These are phyloP conservation scores for Nomada flava DNA, from an alignment of 2,888 invertebrate species.

Conservation along the genomic window DNA sequence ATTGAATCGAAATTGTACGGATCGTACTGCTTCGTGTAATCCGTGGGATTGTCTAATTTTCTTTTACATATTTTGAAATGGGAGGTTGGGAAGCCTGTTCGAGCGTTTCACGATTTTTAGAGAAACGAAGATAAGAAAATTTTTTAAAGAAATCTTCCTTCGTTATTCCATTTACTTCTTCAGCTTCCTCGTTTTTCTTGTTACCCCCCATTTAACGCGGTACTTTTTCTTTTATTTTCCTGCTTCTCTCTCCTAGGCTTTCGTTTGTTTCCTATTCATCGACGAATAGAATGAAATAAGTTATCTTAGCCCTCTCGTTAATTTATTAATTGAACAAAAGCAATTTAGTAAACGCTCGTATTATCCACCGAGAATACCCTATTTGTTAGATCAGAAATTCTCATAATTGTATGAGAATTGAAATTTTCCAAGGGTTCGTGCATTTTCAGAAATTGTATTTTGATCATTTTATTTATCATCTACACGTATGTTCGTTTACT, in stretches of 20 bases:
- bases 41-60: too few relatives aligned
- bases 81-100: conserved; percentile 14
- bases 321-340: not conserved
- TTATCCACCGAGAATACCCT: not conserved
- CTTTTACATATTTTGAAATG: too few relatives aligned
- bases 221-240: not conserved
- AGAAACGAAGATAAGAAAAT: conserved; percentile 33
- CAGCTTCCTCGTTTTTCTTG: conserved; percentile 18
- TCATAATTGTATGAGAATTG: too few relatives aligned
- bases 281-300: not conserved
- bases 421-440: too few relatives aligned
- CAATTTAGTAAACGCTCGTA: not conserved
- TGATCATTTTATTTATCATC: too few relatives aligned
- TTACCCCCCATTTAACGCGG: not conserved
- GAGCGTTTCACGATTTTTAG: conserved; percentile 47
- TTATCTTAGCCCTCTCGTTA: not conserved
- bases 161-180: conserved; percentile 52
- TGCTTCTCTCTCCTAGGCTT: not conserved
- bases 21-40: too few relatives aligned
- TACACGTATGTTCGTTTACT: too few relatives aligned
- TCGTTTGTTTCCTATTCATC: conserved; percentile 7
- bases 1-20: too few relatives aligned
- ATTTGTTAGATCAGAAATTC: too few relatives aligned
- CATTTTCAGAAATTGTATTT: too few relatives aligned
- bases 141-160: conserved; percentile 42